These are phyloP conservation scores for Stenotaenia linearis DNA, from an alignment of 2,888 invertebrate species.

Conservation along the genomic window DNA sequence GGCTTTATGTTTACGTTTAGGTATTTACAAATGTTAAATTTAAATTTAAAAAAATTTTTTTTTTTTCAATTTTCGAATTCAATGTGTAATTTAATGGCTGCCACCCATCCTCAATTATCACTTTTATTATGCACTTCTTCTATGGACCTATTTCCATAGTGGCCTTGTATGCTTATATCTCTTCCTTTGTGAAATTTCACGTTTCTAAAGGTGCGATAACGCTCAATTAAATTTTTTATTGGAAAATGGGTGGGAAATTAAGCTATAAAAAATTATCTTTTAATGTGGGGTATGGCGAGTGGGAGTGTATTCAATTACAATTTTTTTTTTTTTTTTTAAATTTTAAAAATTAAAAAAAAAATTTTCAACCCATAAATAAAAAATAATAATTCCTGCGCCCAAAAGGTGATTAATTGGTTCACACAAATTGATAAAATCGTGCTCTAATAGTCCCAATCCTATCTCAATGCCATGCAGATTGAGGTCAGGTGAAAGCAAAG, in stretches of 20 bases:
- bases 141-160: not conserved
- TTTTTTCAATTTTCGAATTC: too few relatives aligned
- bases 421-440: not conserved
- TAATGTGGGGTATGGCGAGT: not conserved
- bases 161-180: not conserved
- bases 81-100: not conserved
- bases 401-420: conserved; percentile 1
- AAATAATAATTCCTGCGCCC: not conserved
- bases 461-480: not conserved
- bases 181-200: not conserved
- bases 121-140: not conserved
- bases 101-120: not conserved
- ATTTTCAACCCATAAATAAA: too few relatives aligned
- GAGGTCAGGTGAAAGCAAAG: not conserved
- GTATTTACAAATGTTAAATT: too few relatives aligned
- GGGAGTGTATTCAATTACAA: not conserved
- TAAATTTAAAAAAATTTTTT: too few relatives aligned
- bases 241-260: not conserved
- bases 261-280: not conserved
- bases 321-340: not conserved
- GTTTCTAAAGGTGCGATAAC: not conserved
- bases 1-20: too few relatives aligned
- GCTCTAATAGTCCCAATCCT: not conserved
- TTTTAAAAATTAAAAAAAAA: too few relatives aligned
- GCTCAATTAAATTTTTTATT: not conserved